These are phyloP conservation scores for Pseudomyrmex pallidus DNA, from an alignment of 1,140 invertebrate genomes.

Conservation along the genomic window DNA sequence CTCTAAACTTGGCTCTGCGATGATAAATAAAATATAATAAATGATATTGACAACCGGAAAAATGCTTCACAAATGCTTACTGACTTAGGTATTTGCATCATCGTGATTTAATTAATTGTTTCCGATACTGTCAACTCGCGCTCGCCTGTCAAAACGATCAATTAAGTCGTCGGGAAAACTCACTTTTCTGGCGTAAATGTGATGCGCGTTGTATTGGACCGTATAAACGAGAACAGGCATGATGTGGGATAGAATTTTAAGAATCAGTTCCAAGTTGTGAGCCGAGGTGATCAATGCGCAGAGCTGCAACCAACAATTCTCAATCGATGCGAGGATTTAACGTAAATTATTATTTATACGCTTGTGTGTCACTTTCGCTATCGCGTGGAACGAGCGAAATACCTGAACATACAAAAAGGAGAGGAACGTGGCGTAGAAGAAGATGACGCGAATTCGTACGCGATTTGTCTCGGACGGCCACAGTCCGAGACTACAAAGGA, in stretches of 20 bases:
- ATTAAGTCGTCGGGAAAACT: neutral
- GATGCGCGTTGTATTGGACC: constrained; percentile 13
- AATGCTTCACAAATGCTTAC: too few species aligned
- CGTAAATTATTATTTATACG: neutral
- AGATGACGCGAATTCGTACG: neutral
- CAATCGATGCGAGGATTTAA: neutral
- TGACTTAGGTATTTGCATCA: neutral
- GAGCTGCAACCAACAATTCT: constrained; percentile 23
- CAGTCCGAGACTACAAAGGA: neutral
- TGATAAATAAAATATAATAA: too few species aligned
- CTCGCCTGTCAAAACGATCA: too few species aligned
- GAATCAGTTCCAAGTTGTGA: neutral
- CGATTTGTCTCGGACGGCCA: constrained; percentile 9
- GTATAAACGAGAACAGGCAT: constrained; percentile 3
- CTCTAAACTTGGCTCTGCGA: too few species aligned
- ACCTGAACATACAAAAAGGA: constrained; percentile 16
- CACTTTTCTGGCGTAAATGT: neutral
- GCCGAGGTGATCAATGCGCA: neutral
- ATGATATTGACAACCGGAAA: too few species aligned
- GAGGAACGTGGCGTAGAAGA: neutral
- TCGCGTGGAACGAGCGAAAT: neutral
- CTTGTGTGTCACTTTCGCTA: neutral
- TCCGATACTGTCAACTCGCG: too few species aligned
- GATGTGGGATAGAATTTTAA: neutral
- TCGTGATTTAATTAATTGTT: neutral